Evolutionary conservation across 2,888 invertebrate species (phyloP), one percentile per base, ranked within the genome.

Genomic region (Megalurothrips usitatus): DNA sequence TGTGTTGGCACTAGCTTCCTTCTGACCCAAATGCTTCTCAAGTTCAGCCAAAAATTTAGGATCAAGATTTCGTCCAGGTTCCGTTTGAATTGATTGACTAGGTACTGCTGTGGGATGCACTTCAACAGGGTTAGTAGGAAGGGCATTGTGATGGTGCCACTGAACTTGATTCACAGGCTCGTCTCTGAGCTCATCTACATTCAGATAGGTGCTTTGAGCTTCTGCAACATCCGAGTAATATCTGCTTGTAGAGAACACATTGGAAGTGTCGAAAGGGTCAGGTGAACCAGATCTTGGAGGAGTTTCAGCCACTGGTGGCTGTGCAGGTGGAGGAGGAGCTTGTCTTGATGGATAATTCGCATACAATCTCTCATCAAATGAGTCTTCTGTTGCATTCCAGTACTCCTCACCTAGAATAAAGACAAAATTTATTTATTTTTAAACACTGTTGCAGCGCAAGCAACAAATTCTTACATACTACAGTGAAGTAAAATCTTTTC

Each of bases 181-280:
- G 11, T 75, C 23, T 75, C 68, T 75, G 12, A 12, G 6, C 23
- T 75, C 68, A 75, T 75, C 26, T 26, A 75, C 68, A 75, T 75
- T 75, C 17, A 75, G 10, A 79, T 81, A 49, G 10, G 49, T 79
- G 26, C 79, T 28, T 26, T 78, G 52, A 11, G 79, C 34, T 11
- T 63, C 47, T 28, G 58, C 19, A 26, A 49, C 49, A 79, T 58
- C 58, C 1, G 79, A 79, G 28, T 79, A 79, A 49, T 79, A 79
- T 23, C 79, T 49, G n/a, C 79, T 79, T n/a, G 79, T 11, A 26
- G 85, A 86, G 81, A 85, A 83, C 52, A 87, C 87, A 4, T 86
- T 84, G 0, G 91, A 91, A 0, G 93, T 93, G 84, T 93, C 93
- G 84, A 93, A 93, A 0, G 93, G 93, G 88, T 93, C 92, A 12